phyloP scores from a whole-genome alignment of 2,888 invertebrate species.

The Erpobdella octoculata region DNA sequence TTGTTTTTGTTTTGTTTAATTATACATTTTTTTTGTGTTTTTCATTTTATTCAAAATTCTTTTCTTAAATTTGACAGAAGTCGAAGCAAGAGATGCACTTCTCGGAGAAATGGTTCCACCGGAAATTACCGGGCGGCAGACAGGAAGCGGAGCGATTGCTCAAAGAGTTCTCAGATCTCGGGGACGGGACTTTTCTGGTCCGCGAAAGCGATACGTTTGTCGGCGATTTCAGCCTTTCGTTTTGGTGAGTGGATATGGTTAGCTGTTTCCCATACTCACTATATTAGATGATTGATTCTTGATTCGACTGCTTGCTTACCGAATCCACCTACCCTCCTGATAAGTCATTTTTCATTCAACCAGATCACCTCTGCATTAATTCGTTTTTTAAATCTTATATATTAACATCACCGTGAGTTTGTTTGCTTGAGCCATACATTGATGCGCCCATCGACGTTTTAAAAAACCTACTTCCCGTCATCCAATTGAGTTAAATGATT shows the following conservation, averaged over 20 bases:
- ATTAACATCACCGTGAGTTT: too few species aligned
- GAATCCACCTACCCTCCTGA: too few species aligned
- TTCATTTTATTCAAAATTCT: background rate
- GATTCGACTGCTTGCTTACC: too few species aligned
- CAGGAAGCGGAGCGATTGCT: constrained; percentile 67
- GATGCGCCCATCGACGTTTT: background rate
- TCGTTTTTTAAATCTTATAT: too few species aligned
- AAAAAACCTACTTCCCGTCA: too few species aligned
- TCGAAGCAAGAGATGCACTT: constrained; percentile 36
- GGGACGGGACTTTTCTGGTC: constrained; percentile 88
- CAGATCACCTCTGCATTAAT: too few species aligned
- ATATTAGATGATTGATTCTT: too few species aligned
- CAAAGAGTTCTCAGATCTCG: constrained; percentile 68
- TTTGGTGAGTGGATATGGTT: constrained; percentile 60
- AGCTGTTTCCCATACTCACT: background rate
- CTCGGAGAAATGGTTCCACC: constrained; percentile 86
- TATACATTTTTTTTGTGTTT: background rate
- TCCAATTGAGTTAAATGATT: background rate
- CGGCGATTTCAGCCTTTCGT: constrained; percentile 87
- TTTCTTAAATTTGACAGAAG: background rate
- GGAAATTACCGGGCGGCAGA: constrained; percentile 63
- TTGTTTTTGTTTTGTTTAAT: background rate
- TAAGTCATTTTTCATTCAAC: too few species aligned
- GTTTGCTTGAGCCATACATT: background rate
- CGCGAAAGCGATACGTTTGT: constrained; percentile 86